Percentiles rank a stretch among this genome's conserved stretches.
These are phyloP conservation scores for Nephila pilipes DNA, from an alignment of 1,140 invertebrate species.

Conservation along the genomic window DNA sequence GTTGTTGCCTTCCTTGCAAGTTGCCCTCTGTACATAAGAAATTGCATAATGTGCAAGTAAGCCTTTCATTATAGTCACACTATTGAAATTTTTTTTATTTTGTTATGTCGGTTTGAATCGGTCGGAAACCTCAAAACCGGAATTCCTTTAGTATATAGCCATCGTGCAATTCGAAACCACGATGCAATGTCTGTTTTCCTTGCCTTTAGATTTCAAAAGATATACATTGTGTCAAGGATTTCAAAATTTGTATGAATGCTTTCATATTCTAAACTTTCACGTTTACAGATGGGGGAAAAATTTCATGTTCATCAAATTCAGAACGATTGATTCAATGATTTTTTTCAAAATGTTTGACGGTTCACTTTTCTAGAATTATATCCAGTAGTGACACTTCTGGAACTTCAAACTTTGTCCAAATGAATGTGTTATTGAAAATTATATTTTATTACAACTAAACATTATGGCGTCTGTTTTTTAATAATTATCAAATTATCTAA, in stretches of 20 bases:
- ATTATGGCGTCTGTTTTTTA: no score
- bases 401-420: no score
- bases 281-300: no score
- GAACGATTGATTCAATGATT: no score
- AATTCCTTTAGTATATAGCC: neutral
- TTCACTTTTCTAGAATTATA: no score
- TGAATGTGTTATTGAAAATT: no score
- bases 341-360: no score
- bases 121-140: constrained; percentile 48
- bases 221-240: neutral
- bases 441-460: no score
- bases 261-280: no score
- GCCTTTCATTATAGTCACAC: constrained; percentile 28
- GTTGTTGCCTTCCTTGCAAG: constrained; percentile 14
- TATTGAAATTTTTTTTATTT: neutral
- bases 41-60: constrained; percentile 54
- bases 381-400: no score
- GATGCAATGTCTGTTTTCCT: neutral
- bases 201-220: neutral
- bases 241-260: neutral
- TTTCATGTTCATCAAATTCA: no score
- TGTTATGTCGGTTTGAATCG: neutral
- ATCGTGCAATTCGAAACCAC: constrained; percentile 3
- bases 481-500: no score
- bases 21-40: constrained; percentile 12